Percentiles rank a stretch among this genome's conserved stretches.
Conservation (phyloP, 2,888 invertebrate genomes). For the Carcina quercana region DNA sequence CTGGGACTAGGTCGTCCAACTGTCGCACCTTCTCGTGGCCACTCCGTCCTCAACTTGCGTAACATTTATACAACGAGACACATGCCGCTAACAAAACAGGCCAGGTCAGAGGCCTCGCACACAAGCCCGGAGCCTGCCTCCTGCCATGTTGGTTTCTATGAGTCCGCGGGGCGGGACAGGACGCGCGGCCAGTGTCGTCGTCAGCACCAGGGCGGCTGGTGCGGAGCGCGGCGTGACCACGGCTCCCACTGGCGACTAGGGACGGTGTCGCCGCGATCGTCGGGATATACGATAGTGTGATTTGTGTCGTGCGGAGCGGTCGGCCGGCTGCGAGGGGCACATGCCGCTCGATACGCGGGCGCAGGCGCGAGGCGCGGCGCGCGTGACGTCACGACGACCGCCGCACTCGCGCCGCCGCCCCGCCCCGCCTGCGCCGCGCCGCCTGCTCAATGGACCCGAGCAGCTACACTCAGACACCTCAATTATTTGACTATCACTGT, state of each 20-base stretch:
- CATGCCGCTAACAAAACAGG: constrained; percentile 41
- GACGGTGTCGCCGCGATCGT: constrained; percentile 44
- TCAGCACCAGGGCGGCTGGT: neutral
- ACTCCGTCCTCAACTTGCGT: constrained; percentile 59
- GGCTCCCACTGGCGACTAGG: constrained; percentile 15
- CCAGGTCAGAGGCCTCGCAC: constrained; percentile 44
- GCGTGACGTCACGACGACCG: constrained; percentile 62
- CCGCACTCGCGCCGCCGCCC: constrained; percentile 45
- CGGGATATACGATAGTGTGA: constrained; percentile 65
- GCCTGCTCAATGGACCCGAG: constrained; percentile 4
- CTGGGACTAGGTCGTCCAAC: constrained; percentile 35
- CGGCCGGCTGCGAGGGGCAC: constrained; percentile 64
- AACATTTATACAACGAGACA: constrained; percentile 67
- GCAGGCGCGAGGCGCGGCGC: constrained; percentile 55
- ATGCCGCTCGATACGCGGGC: constrained; percentile 70
- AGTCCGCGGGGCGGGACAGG: constrained; percentile 24
- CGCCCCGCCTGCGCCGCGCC: constrained; percentile 23
- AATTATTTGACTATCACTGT: constrained; percentile 26
- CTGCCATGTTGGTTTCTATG: constrained; percentile 60
- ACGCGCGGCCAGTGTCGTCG: constrained; percentile 21
- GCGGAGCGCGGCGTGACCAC: neutral
- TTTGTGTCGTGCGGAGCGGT: constrained; percentile 55
- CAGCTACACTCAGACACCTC: constrained; percentile 19
- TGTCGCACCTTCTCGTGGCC: constrained; percentile 47
- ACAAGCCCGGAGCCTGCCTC: constrained; percentile 34